These are phyloP conservation scores for Myxocyprinus asiaticus DNA, from an alignment of 2,113 vertebrate genomes.

Conservation along the genomic window DNA sequence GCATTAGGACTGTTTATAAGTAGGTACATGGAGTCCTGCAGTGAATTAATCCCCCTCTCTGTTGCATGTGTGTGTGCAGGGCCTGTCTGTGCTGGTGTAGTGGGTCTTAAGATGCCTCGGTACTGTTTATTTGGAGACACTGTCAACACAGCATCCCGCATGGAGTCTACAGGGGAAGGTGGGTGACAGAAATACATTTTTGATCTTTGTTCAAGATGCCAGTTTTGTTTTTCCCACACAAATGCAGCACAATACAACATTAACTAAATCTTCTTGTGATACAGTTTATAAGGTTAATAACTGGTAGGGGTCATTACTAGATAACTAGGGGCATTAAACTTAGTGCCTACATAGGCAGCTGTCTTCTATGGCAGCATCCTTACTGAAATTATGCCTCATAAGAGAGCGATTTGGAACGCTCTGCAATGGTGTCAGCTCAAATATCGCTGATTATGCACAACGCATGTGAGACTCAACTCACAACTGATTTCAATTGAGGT, in stretches of 20 bases:
- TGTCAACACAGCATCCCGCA: conserved; percentile 93
- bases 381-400: too few relatives aligned
- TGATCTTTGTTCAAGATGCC: neutral
- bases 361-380: too few relatives aligned
- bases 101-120: conserved; percentile 96
- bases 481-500: too few relatives aligned
- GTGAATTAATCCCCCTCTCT: conserved; percentile 29
- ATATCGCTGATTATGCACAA: too few relatives aligned
- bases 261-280: too few relatives aligned
- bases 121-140: conserved; percentile 98
- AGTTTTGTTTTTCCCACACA: neutral
- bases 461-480: too few relatives aligned
- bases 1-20: neutral
- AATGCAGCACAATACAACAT: neutral
- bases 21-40: conserved; percentile 17
- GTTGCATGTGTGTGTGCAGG: conserved; percentile 69
- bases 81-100: conserved; percentile 92
- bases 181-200: conserved; percentile 44
- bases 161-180: conserved; percentile 98
- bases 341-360: too few relatives aligned
- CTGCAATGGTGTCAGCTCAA: too few relatives aligned
- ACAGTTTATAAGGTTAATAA: too few relatives aligned
- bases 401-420: too few relatives aligned
- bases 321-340: too few relatives aligned
- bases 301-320: too few relatives aligned